Base-by-base conservation (phyloP, 2,113 vertebrate species). In the Corythoichthys haematopterus region DNA sequence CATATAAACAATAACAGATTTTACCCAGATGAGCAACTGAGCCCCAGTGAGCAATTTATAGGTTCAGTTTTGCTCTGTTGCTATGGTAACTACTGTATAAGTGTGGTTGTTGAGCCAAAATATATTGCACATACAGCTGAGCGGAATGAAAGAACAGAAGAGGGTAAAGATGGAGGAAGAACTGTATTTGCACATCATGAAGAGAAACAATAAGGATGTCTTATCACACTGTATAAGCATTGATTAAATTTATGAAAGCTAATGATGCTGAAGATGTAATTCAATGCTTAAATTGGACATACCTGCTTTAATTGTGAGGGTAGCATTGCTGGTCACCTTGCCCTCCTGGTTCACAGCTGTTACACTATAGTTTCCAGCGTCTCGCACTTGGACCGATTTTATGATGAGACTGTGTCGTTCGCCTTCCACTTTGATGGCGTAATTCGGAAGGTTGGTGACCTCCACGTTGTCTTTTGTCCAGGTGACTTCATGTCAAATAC, bases 361-460 rank as follows among this genome's bases (percentile, higher is more conserved):
- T 47, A 94, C 93, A 0, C 81, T 91, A 76, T 96, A 99, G 51
- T 90, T 93, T 2, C 97, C 97, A 0, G 92, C 92, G 8, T 99
- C 94, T 1, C 80, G 85, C 0, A 76, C 80, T 82, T 89, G 92
- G 9, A 92, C 92, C 13, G 92, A 92, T 75, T 89, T 91, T 56
- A 99, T 92, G 68, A 95, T 85, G 80, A 99, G 83, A 1, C 92
- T 95, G 38, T 99, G 94, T 0, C 96, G 89, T 80, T 98, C 96
- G 0, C 96, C 97, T 72, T 98, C 97, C 0, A 92, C 92, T 73
- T 96, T 96, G 66, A 98, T 90, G 46, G 92, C 84, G 37, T 91
- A 90, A 16, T 91, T 85, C 3, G 87, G 66, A 40, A 84, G 84
- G 45, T 81, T 90, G 68, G 68, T 77, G 70, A 96, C 78, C 1